Evolutionary conservation across 2,797 vertebrate species (phyloP), one percentile per base, ranked within the genome.

Genomic region (Corythornis leucogaster): DNA sequence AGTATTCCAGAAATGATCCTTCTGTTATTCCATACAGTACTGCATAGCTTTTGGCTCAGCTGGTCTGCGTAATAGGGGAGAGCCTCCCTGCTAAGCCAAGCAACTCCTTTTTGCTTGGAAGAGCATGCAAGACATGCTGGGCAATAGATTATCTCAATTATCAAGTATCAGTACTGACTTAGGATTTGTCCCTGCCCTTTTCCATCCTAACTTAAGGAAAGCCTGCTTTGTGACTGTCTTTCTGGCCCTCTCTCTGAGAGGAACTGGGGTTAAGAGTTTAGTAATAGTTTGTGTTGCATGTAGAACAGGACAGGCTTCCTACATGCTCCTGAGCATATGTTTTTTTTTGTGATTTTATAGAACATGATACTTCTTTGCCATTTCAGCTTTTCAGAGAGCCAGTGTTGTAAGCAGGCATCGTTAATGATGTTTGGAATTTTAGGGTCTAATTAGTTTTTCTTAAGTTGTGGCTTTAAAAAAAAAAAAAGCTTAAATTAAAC

Each of bases 171-270:
- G 95, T 94, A 85, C 90, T 82, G 93, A 96, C 89, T 97, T 96
- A 97, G 82, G 94, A 74, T 97, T 97, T 96, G 92, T 97, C 96
- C 95, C 92, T 97, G 96, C 96, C 90, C 96, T 97, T 97, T 98
- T 92, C 57, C 82, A 94, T 92, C 81, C 88, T 94, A 90, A 96
- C 91, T 92, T 90, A 61, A 95, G 94, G 92, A 94, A 96, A 93
- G 92, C 76, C 71, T 95, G 87, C 81, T 94, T 90, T 96, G 84
- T 95, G 90, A 89, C 93, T 95, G 94, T 77, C 96, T 95, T 95
- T 90, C 96, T 94, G 87, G 77, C 54, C n/a, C 46, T 54, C 66
- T 78, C 61, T 88, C 81, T 33, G 69, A 63, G 78, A 92, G 81
- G 76, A 94, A 17, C 89, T 82, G 54, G 83, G 87, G 28, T 92